Percentiles rank a stretch among this genome's conserved stretches.
phyloP scores from a whole-genome alignment of 30 jellyfish, hydroid and myxozoan species.

The Cassiopea xamachana region DNA sequence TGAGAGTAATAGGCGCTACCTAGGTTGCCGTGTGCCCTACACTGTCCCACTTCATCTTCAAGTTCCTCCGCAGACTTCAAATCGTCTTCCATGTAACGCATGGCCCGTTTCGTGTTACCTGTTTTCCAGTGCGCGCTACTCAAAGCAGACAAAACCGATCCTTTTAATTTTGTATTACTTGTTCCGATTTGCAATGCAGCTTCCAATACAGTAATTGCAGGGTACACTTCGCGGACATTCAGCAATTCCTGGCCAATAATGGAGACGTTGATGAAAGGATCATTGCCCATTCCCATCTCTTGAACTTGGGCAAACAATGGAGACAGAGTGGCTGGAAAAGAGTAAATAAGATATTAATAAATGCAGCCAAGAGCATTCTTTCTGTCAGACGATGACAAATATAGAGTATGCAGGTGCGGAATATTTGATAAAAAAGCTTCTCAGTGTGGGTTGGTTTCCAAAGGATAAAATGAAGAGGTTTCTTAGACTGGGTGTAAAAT shows the following conservation, averaged over 20 bases:
- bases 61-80: conserved; percentile 80
- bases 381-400: neutral
- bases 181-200: conserved; percentile 94
- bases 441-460: too few relatives aligned
- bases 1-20: conserved; percentile 91
- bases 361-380: neutral
- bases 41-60: conserved; percentile 77
- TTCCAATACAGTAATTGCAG: conserved; percentile 93
- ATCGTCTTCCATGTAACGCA: conserved; percentile 96
- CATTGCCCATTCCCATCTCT: conserved; percentile 73
- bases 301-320: conserved; percentile 89
- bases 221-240: conserved; percentile 73
- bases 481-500: too few relatives aligned
- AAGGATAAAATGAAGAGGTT: too few relatives aligned
- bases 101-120: conserved; percentile 83
- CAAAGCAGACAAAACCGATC: conserved; percentile 89
- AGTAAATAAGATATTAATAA: too few relatives aligned
- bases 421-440: too few relatives aligned
- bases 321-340: conserved; percentile 80
- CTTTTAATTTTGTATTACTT: conserved; percentile 70
- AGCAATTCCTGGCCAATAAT: conserved; percentile 96
- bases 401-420: too few relatives aligned
- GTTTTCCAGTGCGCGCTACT: conserved; percentile 95
- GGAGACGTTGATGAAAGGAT: conserved; percentile 89
- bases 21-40: conserved; percentile 97